These are phyloP conservation scores for Caenorhabditis macrosperma DNA, from an alignment of 2,888 invertebrate species.

Conservation along the genomic window DNA sequence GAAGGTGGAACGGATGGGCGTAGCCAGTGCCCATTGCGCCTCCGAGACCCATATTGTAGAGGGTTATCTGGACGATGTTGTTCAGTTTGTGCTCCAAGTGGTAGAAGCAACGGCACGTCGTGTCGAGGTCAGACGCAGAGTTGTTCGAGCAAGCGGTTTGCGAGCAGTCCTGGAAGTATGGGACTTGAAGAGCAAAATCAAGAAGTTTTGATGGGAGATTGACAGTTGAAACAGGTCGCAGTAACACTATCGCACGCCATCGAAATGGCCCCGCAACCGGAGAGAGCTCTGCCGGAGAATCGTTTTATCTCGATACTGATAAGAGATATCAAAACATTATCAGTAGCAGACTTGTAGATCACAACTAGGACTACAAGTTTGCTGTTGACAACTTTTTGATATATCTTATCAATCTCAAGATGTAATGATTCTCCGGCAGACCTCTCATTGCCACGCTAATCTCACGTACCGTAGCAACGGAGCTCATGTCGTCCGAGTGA, in stretches of 20 bases:
- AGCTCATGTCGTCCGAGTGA: constrained; percentile 65
- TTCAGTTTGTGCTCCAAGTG: constrained; percentile 72
- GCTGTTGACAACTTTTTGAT: no score
- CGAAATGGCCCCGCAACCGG: no score
- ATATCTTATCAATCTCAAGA: no score
- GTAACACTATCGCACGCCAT: no score
- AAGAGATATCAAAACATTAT: no score
- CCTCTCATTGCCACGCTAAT: no score
- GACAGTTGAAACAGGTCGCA: neutral
- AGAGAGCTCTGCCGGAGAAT: no score
- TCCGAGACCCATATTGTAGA: constrained; percentile 78
- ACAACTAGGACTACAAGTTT: no score
- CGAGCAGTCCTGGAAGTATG: constrained; percentile 54
- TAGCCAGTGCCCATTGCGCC: constrained; percentile 71
- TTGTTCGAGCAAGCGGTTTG: constrained; percentile 51
- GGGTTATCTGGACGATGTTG: constrained; percentile 75
- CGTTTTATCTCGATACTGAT: no score
- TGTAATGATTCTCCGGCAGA: no score
- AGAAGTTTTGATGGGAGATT: neutral
- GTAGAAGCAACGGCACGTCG: constrained; percentile 74
- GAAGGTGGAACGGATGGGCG: constrained; percentile 77
- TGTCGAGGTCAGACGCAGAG: constrained; percentile 60
- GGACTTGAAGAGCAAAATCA: neutral
- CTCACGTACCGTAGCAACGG: constrained; percentile 61
- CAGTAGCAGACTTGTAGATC: no score